Evolutionary conservation across 2,888 invertebrate genomes (phyloP).

Genomic region (Dasysyrphus albostriatus): DNA sequence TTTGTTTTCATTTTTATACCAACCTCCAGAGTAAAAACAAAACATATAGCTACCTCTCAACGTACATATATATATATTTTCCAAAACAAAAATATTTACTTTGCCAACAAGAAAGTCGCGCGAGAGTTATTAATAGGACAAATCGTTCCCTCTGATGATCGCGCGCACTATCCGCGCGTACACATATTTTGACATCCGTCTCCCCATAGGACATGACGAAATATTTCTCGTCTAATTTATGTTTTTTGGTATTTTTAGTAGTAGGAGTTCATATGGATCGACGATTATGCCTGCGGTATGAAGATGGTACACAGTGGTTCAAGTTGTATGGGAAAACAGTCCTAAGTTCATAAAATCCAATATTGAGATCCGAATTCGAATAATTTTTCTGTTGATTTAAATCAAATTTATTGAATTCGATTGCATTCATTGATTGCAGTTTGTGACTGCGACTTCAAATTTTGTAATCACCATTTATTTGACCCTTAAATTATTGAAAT

Average conservation of each 20-base stretch:
- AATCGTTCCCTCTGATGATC: slow-evolving; percentile 43
- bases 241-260: slow-evolving; percentile 71
- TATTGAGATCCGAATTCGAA: too few species aligned
- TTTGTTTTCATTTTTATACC: background rate
- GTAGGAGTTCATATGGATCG: slow-evolving; percentile 69
- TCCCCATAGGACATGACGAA: slow-evolving; percentile 73
- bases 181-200: slow-evolving; percentile 75
- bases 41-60: background rate
- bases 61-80: background rate
- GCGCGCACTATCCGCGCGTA: slow-evolving; percentile 36
- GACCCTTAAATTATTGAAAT: too few species aligned
- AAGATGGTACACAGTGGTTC: slow-evolving; percentile 2
- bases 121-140: slow-evolving; percentile 65
- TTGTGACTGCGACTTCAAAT: too few species aligned
- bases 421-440: too few species aligned
- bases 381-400: too few species aligned
- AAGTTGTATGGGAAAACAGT: background rate
- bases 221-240: slow-evolving; percentile 73
- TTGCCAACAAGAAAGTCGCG: slow-evolving; percentile 67
- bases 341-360: background rate
- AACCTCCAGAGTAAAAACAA: slow-evolving; percentile 11
- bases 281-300: slow-evolving; percentile 55
- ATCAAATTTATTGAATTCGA: too few species aligned
- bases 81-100: slow-evolving; percentile 63
- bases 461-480: too few species aligned